phyloP scores from a whole-genome alignment of 2,888 invertebrate species.

The Heteropelma amictum region DNA sequence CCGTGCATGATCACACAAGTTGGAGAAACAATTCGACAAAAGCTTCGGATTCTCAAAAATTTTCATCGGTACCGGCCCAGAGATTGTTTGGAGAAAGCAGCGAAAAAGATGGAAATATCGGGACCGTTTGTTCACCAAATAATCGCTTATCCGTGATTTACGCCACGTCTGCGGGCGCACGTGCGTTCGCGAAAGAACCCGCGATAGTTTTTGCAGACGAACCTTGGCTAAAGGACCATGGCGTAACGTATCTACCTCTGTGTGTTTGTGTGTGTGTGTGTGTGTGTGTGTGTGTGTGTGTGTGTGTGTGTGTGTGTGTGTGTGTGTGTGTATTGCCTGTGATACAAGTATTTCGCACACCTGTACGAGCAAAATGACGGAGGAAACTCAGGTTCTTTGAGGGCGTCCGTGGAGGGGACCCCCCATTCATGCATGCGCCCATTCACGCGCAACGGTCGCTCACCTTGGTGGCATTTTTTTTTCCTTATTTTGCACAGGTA shows the following conservation, averaged over 20 bases:
- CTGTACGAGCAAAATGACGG: slow-evolving; percentile 26
- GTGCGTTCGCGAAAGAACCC: slow-evolving; percentile 25
- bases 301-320: not conserved
- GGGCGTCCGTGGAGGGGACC: slow-evolving; percentile 64
- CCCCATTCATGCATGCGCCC: slow-evolving; percentile 75
- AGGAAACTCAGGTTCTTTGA: slow-evolving; percentile 23
- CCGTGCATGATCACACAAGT: too few species aligned
- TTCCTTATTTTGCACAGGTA: slow-evolving; percentile 45
- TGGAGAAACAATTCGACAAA: too few species aligned
- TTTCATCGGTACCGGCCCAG: too few species aligned
- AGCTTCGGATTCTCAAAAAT: too few species aligned
- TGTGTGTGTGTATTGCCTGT: not conserved
- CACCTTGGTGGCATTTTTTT: slow-evolving; percentile 74
- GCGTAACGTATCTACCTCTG: too few species aligned
- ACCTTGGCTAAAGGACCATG: too few species aligned
- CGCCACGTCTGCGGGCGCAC: not conserved
- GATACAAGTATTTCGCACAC: not conserved
- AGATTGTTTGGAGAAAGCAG: not conserved
- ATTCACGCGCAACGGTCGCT: slow-evolving; percentile 74
- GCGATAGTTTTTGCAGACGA: slow-evolving; percentile 27
- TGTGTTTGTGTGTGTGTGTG: too few species aligned
- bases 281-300: slow-evolving; percentile 15
- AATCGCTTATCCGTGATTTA: not conserved
- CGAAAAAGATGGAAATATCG: not conserved
- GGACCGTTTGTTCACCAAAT: not conserved